Evolutionary conservation across 2,113 vertebrate genomes (phyloP), one percentile per base, ranked within the genome.

Genomic region (Emydocephalus ijimae): DNA sequence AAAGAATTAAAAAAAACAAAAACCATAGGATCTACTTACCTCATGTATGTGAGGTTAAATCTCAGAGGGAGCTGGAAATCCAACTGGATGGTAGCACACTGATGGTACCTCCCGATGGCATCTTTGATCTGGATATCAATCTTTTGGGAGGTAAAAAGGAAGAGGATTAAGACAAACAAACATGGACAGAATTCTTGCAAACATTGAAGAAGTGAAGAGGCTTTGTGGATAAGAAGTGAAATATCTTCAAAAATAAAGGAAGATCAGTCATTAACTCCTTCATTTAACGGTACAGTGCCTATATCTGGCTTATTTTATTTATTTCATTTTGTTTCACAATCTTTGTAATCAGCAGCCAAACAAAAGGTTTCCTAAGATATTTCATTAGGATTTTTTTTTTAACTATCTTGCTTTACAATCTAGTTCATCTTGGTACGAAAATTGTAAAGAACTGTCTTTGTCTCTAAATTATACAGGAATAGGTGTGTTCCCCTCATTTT

Each of bases 61-160:
- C 99, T 98, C 94, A 99, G 98, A 12, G 99, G 99, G 7, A 99
- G 97, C 96, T 99, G 99, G 94, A 99, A 99, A 92, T 99, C 99
- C 0, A 99, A 97, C 95, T 99, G 99, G 92, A 99, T 99, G 0
- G 99, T 99, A 89, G 99, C 99, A 96, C 99, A 99, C 52, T 99
- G 99, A 96, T 99, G 99, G 97, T 99, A 99, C 39, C 99, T 98
- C 39, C 99, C 99, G 54, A 99, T 99, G 8, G 99, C 99, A 88
- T 99, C 99, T 96, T 99, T 99, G 95, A 99, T 99, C 97, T 99
- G 97, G 96, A 99, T 99, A 96, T 99, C 99, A 90, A 99, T 99
- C 99, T 99, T 64, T 39, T 1, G 56, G 90, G 52, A 61, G 69
- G 43, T 0, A 3, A 2, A 14, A 1, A 52, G 92, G 55, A 91